Base-by-base conservation (phyloP, 2,888 invertebrate genomes). In the Xanthia icteritia region DNA sequence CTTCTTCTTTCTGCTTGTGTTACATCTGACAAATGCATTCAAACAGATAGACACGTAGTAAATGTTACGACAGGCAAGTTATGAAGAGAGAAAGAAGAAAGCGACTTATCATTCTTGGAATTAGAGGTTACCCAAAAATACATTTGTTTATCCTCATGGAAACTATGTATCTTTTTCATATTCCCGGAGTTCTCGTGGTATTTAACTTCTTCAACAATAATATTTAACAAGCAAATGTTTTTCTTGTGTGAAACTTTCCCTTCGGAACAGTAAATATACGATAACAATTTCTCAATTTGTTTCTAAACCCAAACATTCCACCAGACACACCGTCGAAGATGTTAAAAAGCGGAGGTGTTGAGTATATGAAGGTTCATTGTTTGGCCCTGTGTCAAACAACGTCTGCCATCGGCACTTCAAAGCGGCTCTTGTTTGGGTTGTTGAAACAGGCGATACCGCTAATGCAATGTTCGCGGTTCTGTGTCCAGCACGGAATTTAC, bases 281-380 rank as follows among this genome's bases (percentile, higher is more conserved):
- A 90, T 91, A 91, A 91, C 87, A 89, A 91, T 92, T 92, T 93
- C 92, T 91, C 91, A 93, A 92, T 92, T 93, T 91, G 91, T 91
- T 92, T 89, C 87, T 76, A 88, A 92, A 84, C 89, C 90, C 90
- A 92, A 92, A 92, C 92, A 92, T 89, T 85, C 86, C 70, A 88
- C 89, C 92, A 92, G 92, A 90, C 92, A 90, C 86, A 91, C 92
- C 90, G 93, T 90, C 88, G 90, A 93, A 93, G 93, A 94, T 89
- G 93, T 94, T 94, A 93, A 95, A 95, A 94, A 93, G 91, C 89
- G 88, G 90, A 94, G 93, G 95, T 95, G 95, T 94, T 93, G 94
- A 95, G 91, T 92, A 90, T 90, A 93, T 91, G 92, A 90, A 91
- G 91, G 93, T 89, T 90, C 91, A 94, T 95, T 96, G 96, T 96